Conservation (phyloP, 2,797 vertebrate genomes). For the Neosilurus hyrtlii region DNA sequence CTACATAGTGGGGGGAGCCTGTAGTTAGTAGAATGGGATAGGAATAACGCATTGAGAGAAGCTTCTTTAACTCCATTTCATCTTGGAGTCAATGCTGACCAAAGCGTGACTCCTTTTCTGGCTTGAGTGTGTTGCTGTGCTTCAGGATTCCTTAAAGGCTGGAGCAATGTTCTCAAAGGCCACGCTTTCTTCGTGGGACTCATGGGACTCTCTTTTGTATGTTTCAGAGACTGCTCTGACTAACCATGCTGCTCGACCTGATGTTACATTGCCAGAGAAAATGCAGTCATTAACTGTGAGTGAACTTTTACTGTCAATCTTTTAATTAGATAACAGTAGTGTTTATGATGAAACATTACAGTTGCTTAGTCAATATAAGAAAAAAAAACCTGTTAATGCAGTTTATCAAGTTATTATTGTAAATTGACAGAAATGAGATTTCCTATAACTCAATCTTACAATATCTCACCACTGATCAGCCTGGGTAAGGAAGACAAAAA, state of each 20-base stretch:
- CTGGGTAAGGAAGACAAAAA: neutral
- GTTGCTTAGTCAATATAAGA: too few relatives aligned
- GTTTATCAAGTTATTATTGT: neutral
- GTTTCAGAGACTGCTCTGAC: constrained; percentile 61
- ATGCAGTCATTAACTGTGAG: constrained; percentile 55
- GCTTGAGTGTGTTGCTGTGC: neutral
- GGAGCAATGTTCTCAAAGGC: constrained; percentile 58
- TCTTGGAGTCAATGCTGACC: constrained; percentile 33
- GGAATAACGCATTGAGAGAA: constrained; percentile 42
- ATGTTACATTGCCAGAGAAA: constrained; percentile 38
- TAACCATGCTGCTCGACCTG: constrained; percentile 47
- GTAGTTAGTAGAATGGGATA: constrained; percentile 36
- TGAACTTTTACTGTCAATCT: neutral
- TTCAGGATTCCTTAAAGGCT: constrained; percentile 16
- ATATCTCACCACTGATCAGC: neutral
- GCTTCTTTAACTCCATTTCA: constrained; percentile 39
- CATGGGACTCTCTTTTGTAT: constrained; percentile 53
- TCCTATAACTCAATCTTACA: neutral
- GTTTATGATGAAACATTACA: neutral
- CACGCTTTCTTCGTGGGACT: constrained; percentile 52
- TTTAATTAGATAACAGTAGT: neutral
- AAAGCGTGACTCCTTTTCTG: neutral
- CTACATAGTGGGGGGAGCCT: constrained; percentile 42
- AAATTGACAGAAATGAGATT: neutral
- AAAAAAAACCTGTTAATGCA: too few relatives aligned